A percentile compares a stretch with the other conserved stretches of the same genome.
Conservation (phyloP, 2,888 invertebrate genomes). For the Platynereis dumerilii region DNA sequence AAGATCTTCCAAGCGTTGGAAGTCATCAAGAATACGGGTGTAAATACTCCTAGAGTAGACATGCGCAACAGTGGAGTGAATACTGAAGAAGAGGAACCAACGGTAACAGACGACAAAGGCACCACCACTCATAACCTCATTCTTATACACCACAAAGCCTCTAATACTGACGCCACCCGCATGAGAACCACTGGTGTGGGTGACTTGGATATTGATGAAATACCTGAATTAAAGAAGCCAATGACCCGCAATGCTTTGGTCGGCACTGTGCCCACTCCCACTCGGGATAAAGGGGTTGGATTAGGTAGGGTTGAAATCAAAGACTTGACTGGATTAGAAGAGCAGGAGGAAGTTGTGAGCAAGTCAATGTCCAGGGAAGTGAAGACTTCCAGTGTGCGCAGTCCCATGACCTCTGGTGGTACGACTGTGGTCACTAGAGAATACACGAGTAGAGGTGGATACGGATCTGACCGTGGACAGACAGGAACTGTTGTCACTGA, state of each 20-base stretch:
- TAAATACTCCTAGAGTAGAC: constrained; percentile 14
- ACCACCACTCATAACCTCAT: constrained; percentile 16
- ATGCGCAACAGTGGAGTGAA: constrained; percentile 17
- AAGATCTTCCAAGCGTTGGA: constrained; percentile 16
- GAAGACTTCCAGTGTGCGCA: background rate
- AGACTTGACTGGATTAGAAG: background rate
- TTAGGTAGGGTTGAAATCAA: too few species aligned
- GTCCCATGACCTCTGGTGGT: background rate
- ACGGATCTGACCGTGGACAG: background rate
- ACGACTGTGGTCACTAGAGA: constrained; percentile 7
- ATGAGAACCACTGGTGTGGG: constrained; percentile 15
- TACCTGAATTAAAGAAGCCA: too few species aligned
- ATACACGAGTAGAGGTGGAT: background rate
- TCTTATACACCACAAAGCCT: constrained; percentile 1
- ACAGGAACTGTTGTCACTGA: constrained; percentile 3
- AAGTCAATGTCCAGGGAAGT: background rate
- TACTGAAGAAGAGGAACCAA: constrained; percentile 8
- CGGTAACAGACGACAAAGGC: background rate
- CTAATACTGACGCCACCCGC: constrained; percentile 20
- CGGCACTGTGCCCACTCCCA: too few species aligned
- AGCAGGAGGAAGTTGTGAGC: background rate
- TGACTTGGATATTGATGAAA: constrained; percentile 1
- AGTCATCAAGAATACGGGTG: constrained; percentile 8
- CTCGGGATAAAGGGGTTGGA: too few species aligned
- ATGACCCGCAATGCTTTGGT: too few species aligned